Conservation (phyloP, 2,113 vertebrate species). For the Excalfactoria chinensis region DNA sequence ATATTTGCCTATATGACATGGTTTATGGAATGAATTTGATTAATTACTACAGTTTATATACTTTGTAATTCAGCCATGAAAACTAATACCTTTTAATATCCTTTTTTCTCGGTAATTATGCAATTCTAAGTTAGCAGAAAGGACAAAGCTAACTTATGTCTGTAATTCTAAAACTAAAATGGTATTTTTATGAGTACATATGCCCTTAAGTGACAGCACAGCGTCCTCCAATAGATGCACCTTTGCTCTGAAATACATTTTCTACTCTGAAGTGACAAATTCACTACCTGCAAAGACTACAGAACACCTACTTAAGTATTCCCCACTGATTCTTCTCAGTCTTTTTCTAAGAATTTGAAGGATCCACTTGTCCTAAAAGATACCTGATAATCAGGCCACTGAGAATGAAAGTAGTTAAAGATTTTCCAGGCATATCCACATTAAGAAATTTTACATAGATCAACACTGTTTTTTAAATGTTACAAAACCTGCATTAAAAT, state of each 20-base stretch:
- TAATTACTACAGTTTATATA: background rate
- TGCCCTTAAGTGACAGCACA: background rate
- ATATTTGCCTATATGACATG: background rate
- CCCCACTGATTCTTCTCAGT: background rate
- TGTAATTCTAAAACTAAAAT: background rate
- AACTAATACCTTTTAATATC: background rate
- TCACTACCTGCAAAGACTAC: background rate
- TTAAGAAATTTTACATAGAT: background rate
- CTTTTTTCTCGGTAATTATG: background rate
- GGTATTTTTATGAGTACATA: background rate
- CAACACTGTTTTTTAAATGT: background rate
- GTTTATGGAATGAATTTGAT: background rate
- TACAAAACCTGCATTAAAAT: background rate
- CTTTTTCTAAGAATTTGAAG: background rate
- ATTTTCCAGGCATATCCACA: background rate
- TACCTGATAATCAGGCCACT: background rate
- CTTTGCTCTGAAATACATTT: background rate
- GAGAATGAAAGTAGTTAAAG: background rate
- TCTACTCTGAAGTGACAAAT: background rate
- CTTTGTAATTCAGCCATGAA: background rate
- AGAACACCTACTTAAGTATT: constrained; percentile 8
- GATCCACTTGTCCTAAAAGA: background rate
- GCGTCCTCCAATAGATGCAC: background rate
- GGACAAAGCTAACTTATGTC: background rate
- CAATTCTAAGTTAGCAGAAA: background rate